Evolutionary conservation across 2,113 vertebrate species (phyloP), one percentile per base, ranked within the genome.

Genomic region (Aphelocoma coerulescens): DNA sequence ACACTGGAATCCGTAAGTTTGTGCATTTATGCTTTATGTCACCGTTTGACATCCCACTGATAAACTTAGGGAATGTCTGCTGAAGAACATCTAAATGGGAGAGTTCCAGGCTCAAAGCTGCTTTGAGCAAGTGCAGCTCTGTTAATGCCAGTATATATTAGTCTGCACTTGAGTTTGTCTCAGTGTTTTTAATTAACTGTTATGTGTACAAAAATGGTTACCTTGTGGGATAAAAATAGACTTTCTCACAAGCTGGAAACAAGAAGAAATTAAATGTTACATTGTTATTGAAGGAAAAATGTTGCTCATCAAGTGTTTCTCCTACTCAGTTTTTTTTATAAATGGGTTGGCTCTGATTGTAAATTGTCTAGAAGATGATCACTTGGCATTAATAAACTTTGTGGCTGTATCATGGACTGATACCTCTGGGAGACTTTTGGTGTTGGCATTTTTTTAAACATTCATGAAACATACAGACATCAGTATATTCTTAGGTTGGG

Each of bases 1-100:
- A 61, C 99, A 99, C 98, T 99, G 99, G 99, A 99, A 99, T 98
- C 99, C 99, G 99, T 99, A 97, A 98, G 99, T 98, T 90, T 77
- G 94, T 94, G 73, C 67, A 37, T 23, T 87, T 69, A 55, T 33
- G 3, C 63, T 87, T 88, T 33, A 14, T 54, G 13, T 93, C 69
- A 8, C 12, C 21, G 10, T 62, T 87, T 82, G 55, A 78, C 28
- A 41, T 63, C 68, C 20, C 37, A 18, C 67, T 88, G 71, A 59
- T 85, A 41, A 71, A 77, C 33, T n/a, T 61, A 19, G 54, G 52
- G 48, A 41, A 7, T 76, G 54, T 81, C 37, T 91, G 69, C 62
- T 54, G 63, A 49, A 33, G 49, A 73, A 43, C 18, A 48, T 67
- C 32, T 51, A 54, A 79, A 88, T 0, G 2, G 39, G 41, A 89